Percentiles rank a stretch among this genome's conserved stretches.
phyloP scores from a whole-genome alignment of 2,888 invertebrate genomes.

The Sphecodes monilicornis region DNA sequence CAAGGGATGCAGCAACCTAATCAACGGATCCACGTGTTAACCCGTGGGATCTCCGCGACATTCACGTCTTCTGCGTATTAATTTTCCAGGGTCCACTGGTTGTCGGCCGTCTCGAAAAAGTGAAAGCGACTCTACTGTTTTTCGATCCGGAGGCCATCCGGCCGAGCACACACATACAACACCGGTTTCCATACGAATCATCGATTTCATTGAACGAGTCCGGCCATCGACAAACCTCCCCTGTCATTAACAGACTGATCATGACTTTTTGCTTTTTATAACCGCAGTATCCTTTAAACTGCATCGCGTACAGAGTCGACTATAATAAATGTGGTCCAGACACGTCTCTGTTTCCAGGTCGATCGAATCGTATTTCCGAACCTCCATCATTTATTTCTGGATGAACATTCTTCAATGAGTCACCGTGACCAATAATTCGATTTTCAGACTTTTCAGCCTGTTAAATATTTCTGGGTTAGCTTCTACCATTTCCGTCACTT shows the following conservation, averaged over 20 bases:
- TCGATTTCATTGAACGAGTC: neutral
- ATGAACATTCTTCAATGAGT: neutral
- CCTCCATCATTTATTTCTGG: neutral
- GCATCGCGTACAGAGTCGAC: neutral
- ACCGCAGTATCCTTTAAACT: neutral
- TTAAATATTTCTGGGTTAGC: neutral
- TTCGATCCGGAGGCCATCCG: slow-evolving; percentile 38
- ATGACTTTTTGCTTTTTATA: neutral
- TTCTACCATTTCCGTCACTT: neutral
- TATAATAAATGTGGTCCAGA: neutral
- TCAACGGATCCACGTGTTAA: neutral
- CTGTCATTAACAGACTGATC: neutral
- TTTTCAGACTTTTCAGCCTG: neutral
- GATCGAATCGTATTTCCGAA: neutral
- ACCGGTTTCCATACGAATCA: slow-evolving; percentile 10
- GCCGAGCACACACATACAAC: neutral
- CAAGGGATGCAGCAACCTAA: neutral
- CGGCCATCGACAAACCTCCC: neutral
- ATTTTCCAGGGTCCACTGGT: slow-evolving; percentile 10
- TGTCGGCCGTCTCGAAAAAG: slow-evolving; percentile 43
- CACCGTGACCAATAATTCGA: neutral
- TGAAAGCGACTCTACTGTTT: slow-evolving; percentile 56
- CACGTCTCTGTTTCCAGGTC: neutral
- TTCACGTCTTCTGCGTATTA: neutral
- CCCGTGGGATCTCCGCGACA: slow-evolving; percentile 1